These are phyloP conservation scores for Chlorops oryzae DNA, from an alignment of 1,140 invertebrate genomes.

Conservation along the genomic window DNA sequence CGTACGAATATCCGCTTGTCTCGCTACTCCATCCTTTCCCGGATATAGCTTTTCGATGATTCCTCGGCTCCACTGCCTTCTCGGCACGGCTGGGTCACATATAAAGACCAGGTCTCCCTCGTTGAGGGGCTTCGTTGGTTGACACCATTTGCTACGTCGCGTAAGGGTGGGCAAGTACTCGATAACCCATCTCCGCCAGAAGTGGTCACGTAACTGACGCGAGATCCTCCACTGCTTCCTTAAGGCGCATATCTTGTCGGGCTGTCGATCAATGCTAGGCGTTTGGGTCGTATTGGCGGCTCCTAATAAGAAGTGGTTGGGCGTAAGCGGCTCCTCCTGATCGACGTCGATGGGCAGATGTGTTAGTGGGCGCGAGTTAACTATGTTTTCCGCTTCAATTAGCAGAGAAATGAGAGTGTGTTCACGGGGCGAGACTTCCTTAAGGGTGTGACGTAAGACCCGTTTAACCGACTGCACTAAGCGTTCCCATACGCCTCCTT, in stretches of 20 bases:
- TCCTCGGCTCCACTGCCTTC: constrained; percentile 6
- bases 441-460: constrained; percentile 15
- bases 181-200: constrained; percentile 15
- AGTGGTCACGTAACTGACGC: constrained; percentile 7
- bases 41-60: background rate
- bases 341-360: constrained; percentile 26
- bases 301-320: constrained; percentile 12
- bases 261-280: background rate
- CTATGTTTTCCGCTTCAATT: constrained; percentile 24
- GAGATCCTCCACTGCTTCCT: constrained; percentile 10
- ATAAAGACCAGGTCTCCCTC: constrained; percentile 6
- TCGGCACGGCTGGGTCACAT: no score
- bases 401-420: constrained; percentile 20
- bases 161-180: constrained; percentile 15
- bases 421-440: constrained; percentile 18
- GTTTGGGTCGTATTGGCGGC: constrained; percentile 1
- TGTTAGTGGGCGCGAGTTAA: constrained; percentile 24
- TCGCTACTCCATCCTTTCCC: background rate
- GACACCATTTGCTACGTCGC: constrained; percentile 12
- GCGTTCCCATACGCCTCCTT: constrained; percentile 28
- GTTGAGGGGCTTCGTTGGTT: background rate
- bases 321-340: constrained; percentile 19
- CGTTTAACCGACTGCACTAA: constrained; percentile 21
- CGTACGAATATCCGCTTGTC: constrained; percentile 5
- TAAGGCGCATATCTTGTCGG: background rate